Evolutionary conservation across 2,113 vertebrate genomes (phyloP).

Genomic region (Oenanthe melanoleuca): DNA sequence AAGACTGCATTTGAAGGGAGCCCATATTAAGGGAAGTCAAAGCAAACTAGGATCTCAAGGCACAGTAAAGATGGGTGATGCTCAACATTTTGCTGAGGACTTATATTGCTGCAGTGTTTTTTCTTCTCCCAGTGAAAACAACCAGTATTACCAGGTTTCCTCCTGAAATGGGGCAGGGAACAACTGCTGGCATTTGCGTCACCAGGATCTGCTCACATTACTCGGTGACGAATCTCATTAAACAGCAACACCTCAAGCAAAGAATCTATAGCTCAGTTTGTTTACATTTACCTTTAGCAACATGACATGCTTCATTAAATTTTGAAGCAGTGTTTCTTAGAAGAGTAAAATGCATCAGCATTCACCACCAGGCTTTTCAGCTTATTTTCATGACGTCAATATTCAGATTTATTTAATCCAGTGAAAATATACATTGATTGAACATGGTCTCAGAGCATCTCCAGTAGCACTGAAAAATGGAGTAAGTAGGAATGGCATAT

Average conservation of each 20-base stretch:
- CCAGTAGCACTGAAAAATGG: background rate
- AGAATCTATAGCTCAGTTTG: background rate
- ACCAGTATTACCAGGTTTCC: background rate
- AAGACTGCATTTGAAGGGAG: background rate
- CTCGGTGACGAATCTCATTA: background rate
- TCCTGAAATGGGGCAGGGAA: background rate
- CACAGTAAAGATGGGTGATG: background rate
- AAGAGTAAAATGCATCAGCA: background rate
- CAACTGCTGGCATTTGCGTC: background rate
- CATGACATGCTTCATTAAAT: background rate
- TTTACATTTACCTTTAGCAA: slow-evolving; percentile 40
- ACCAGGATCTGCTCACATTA: slow-evolving; percentile 3
- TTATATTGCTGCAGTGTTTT: background rate
- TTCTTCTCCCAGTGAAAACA: background rate
- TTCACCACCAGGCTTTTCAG: slow-evolving; percentile 3
- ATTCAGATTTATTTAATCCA: slow-evolving; percentile 35
- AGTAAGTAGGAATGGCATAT: background rate
- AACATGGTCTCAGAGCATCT: slow-evolving; percentile 1
- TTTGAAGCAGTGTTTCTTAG: slow-evolving; percentile 21
- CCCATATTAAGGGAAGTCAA: background rate
- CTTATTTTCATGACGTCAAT: slow-evolving; percentile 48
- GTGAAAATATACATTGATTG: slow-evolving; percentile 55
- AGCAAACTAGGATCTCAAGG: background rate
- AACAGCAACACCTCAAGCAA: background rate
- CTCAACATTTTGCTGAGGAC: background rate